These are phyloP conservation scores for Odontophorus gujanensis DNA, from an alignment of 2,113 vertebrate species.

Conservation along the genomic window DNA sequence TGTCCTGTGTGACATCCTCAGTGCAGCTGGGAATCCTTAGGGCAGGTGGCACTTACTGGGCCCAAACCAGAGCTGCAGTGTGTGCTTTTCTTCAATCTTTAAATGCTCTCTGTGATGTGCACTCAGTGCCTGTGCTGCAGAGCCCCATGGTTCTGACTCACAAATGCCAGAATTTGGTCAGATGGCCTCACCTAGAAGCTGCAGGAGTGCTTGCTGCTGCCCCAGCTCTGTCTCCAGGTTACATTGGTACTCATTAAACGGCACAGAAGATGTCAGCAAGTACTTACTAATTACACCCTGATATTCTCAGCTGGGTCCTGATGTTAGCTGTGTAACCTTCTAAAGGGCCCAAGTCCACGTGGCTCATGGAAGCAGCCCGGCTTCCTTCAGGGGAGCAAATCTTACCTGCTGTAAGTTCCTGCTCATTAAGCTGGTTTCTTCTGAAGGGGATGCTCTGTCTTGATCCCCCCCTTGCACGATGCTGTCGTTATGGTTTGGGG, in stretches of 20 bases:
- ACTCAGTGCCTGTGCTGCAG: background rate
- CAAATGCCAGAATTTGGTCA: background rate
- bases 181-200: too few species aligned
- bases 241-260: too few species aligned
- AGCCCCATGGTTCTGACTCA: background rate
- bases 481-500: fast-evolving
- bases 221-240: background rate
- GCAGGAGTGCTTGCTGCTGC: background rate
- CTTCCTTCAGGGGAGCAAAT: background rate
- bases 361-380: background rate
- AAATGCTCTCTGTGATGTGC: background rate
- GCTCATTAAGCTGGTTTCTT: background rate
- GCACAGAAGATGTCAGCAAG: background rate
- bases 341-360: background rate
- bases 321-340: background rate
- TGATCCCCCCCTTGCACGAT: fast-evolving
- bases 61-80: background rate
- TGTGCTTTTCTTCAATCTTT: background rate
- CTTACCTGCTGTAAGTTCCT: background rate
- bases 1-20: background rate
- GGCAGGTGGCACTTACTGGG: background rate
- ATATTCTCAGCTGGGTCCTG: background rate
- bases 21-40: background rate
- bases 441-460: background rate
- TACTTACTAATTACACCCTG: fast-evolving